Base-by-base conservation (phyloP, 2,797 vertebrate species). In the Etheostoma nigrum region DNA sequence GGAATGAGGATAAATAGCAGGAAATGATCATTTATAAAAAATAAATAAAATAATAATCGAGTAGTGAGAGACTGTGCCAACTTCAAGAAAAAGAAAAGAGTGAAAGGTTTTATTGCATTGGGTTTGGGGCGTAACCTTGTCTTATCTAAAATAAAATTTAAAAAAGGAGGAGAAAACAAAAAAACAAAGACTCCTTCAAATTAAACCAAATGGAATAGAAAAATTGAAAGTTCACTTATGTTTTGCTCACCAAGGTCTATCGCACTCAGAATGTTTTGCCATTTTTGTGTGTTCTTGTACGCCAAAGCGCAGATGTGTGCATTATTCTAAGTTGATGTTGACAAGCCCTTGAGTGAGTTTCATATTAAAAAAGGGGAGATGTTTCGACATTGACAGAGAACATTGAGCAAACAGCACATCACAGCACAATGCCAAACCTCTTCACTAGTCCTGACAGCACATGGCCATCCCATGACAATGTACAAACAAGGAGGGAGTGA, bases 351-450 rank as follows among this genome's bases (percentile, higher is more conserved):
- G 82, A 88, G 78, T 72, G 77, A 90, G 90, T 90, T 90, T 92
- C 73, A 75, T 84, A 89, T 93, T 90, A 87, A 89, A 91, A 91
- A 89, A 72, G 49, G n/a, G 67, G 65, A 91, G 79, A 88, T 89
- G 88, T 85, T 93, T 89, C 65, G 82, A 91, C 92, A 92, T 92
- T 92, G 92, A 94, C 89, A 55, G 87, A 86, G 83, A 92, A 88
- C 85, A 92, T 42, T 90, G 91, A 92, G 90, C 92, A 92, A 91
- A 93, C 88, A 79, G 90, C 90, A 91, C 85, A 90, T 93, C 83
- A 79, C 61, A 62, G 87, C 84, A 93, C 92, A 94, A 93, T 93
- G 90, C 87, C 92, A 92, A 92, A 92, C 72, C 91, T 93, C 93
- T 94, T 93, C 90, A 92, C 86, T 64, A 58, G 83, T 91, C 84